phyloP scores from a whole-genome alignment of 2,888 invertebrate genomes.

The Entomobrya proxima region DNA sequence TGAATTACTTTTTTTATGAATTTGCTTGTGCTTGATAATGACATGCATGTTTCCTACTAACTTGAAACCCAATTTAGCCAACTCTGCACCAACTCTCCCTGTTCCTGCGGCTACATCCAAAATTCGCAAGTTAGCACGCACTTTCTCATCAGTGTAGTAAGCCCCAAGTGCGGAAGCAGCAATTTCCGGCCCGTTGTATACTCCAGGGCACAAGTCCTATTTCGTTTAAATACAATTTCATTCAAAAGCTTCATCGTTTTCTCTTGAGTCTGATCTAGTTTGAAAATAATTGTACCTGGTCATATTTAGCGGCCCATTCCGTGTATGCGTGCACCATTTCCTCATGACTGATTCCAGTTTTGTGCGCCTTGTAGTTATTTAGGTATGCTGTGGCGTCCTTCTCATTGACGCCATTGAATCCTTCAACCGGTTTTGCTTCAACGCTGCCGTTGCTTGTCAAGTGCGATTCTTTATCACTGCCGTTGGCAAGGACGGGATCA shows the following conservation, averaged over 20 bases:
- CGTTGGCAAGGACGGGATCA: neutral
- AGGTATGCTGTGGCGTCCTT: conserved; percentile 72
- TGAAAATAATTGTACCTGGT: conserved; percentile 71
- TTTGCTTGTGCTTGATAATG: neutral
- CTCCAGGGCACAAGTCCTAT: conserved; percentile 70
- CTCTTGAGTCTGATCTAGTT: neutral
- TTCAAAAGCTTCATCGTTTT: neutral
- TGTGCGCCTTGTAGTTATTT: conserved; percentile 75
- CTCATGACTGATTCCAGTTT: conserved; percentile 75
- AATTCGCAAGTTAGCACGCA: conserved; percentile 74
- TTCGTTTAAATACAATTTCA: neutral
- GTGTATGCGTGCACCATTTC: conserved; percentile 77
- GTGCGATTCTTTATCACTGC: neutral
- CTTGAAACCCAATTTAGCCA: conserved; percentile 73
- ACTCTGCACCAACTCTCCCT: conserved; percentile 77
- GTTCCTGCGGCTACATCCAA: conserved; percentile 78
- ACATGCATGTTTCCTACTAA: conserved; percentile 20
- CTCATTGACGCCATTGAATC: conserved; percentile 66
- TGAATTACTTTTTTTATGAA: neutral
- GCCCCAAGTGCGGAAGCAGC: conserved; percentile 76
- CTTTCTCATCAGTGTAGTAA: conserved; percentile 72
- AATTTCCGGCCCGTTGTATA: conserved; percentile 77
- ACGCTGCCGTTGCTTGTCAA: neutral
- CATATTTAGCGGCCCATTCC: conserved; percentile 76
- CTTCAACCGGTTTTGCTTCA: conserved; percentile 46